Conservation (phyloP, 2,113 vertebrate genomes). For the Otis tarda region DNA sequence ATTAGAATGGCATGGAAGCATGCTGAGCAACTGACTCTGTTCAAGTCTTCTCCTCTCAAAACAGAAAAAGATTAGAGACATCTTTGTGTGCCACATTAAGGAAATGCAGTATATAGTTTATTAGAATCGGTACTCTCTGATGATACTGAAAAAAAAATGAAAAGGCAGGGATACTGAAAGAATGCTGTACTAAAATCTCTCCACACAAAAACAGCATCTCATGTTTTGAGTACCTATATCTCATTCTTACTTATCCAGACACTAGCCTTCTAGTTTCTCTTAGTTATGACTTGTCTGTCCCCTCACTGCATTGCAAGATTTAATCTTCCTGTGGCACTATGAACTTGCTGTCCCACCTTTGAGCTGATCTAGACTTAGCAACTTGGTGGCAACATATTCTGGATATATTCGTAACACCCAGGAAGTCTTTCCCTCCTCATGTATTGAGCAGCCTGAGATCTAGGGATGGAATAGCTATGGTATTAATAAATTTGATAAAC, state of each 20-base stretch:
- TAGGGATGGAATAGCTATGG: neutral
- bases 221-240: neutral
- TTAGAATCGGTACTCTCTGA: neutral
- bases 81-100: neutral
- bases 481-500: neutral
- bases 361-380: neutral
- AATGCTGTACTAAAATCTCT: neutral
- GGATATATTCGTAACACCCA: rapidly evolving
- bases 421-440: neutral
- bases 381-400: neutral
- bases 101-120: neutral
- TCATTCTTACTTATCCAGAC: neutral
- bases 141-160: neutral
- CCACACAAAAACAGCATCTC: neutral
- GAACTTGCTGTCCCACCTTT: neutral
- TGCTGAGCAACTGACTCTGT: neutral
- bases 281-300: neutral
- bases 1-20: neutral
- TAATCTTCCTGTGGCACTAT: neutral
- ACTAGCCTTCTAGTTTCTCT: neutral
- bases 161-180: neutral
- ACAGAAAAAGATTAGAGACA: neutral
- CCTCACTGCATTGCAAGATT: neutral
- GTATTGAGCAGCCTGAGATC: neutral
- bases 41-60: neutral